A percentile compares a stretch with the other conserved stretches of the same genome.
phyloP scores from a whole-genome alignment of 1,140 invertebrate genomes.

The Drosophila nigrodunni region DNA sequence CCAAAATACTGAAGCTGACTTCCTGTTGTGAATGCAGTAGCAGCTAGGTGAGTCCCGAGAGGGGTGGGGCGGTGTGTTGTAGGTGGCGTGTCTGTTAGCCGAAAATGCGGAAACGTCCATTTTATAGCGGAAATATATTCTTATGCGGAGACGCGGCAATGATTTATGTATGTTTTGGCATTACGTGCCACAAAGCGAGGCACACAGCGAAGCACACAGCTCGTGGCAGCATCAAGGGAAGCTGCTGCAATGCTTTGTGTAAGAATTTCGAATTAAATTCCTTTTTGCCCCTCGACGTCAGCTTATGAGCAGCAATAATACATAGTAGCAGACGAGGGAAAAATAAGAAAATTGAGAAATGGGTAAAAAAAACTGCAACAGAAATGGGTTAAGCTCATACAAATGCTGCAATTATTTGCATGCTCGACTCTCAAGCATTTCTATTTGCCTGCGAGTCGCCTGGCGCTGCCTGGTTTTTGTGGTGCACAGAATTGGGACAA shows the following conservation, averaged over 20 bases:
- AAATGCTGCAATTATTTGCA: slow-evolving; percentile 79
- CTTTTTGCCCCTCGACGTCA: slow-evolving; percentile 28
- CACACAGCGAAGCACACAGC: background rate
- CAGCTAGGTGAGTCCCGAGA: slow-evolving; percentile 17
- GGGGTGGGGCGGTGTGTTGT: background rate
- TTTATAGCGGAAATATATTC: slow-evolving; percentile 83
- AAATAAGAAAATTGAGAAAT: background rate
- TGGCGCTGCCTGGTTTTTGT: slow-evolving; percentile 11
- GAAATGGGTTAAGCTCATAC: slow-evolving; percentile 75
- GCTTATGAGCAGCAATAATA: slow-evolving; percentile 49
- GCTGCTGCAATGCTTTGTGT: slow-evolving; percentile 39
- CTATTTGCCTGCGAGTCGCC: slow-evolving; percentile 43
- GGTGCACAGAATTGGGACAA: slow-evolving; percentile 11
- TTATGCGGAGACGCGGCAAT: slow-evolving; percentile 77
- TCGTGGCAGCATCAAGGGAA: slow-evolving; percentile 2
- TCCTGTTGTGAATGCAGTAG: slow-evolving; percentile 66
- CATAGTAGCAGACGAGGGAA: background rate
- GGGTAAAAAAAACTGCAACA: slow-evolving; percentile 39
- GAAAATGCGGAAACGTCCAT: slow-evolving; percentile 79
- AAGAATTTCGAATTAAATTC: slow-evolving; percentile 69
- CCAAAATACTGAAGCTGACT: slow-evolving; percentile 59
- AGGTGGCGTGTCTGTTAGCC: slow-evolving; percentile 28
- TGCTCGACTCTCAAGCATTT: slow-evolving; percentile 63
- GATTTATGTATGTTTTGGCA: slow-evolving; percentile 81
- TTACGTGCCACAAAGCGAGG: slow-evolving; percentile 59